Conservation (phyloP, 2,113 vertebrate species). For the Porphyrio hochstetteri region DNA sequence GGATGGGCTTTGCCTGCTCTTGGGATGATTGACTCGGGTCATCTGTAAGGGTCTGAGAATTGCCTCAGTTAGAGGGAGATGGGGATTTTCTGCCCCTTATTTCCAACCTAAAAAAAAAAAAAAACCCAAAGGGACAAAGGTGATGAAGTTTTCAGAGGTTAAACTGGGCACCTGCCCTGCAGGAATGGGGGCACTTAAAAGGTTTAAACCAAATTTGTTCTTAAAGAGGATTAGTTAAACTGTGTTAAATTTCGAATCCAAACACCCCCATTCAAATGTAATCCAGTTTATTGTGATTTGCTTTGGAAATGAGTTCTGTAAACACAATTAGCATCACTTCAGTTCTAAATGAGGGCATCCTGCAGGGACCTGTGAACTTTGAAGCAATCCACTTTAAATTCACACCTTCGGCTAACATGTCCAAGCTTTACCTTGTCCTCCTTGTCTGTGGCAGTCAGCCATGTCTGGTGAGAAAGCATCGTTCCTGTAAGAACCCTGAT, state of each 20-base stretch:
- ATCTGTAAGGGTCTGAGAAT: background rate
- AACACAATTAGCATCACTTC: slow-evolving; percentile 16
- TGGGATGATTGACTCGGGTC: background rate
- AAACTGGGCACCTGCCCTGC: background rate
- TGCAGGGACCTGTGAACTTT: background rate
- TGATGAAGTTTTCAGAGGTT: background rate
- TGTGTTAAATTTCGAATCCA: background rate
- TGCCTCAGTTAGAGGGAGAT: background rate
- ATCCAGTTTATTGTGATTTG: background rate
- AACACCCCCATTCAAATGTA: background rate
- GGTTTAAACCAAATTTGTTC: slow-evolving; percentile 12
- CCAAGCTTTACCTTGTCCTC: background rate
- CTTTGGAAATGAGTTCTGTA: slow-evolving; percentile 30
- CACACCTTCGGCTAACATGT: background rate
- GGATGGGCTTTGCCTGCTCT: background rate
- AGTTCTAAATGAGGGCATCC: background rate
- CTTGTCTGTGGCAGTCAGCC: background rate
- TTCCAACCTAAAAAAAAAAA: background rate
- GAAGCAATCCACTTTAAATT: background rate
- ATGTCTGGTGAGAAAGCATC: background rate
- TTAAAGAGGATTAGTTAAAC: slow-evolving; percentile 30
- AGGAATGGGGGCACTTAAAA: background rate
- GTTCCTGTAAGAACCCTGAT: background rate
- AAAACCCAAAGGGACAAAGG: background rate
- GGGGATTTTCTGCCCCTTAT: background rate